Conservation (phyloP, 1,140 invertebrate genomes). For the Drosophila melanica region DNA sequence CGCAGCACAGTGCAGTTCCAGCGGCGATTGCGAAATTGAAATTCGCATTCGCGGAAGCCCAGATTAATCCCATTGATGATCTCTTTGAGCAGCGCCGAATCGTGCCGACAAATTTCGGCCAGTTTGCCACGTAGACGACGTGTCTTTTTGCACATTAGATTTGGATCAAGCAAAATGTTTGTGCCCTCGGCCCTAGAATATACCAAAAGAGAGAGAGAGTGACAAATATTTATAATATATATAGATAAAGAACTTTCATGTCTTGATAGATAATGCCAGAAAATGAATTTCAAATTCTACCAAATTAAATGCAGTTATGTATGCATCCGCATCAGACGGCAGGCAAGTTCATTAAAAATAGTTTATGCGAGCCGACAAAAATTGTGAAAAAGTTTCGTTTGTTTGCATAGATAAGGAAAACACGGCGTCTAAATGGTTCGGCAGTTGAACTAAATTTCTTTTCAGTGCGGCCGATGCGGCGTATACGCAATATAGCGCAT, state of each 20-base stretch:
- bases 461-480: slow-evolving; percentile 42
- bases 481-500: slow-evolving; percentile 67
- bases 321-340: slow-evolving; percentile 6
- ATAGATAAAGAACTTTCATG: too few species aligned
- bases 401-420: slow-evolving; percentile 54
- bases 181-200: slow-evolving; percentile 89
- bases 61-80: slow-evolving; percentile 90
- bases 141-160: slow-evolving; percentile 93
- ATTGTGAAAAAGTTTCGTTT: slow-evolving; percentile 40
- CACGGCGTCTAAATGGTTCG: slow-evolving; percentile 14
- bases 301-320: neutral
- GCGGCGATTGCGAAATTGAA: slow-evolving; percentile 91
- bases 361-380: slow-evolving; percentile 36
- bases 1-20: slow-evolving; percentile 94
- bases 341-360: slow-evolving; percentile 43
- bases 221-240: too few species aligned
- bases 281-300: neutral
- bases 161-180: slow-evolving; percentile 94
- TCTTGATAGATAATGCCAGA: neutral
- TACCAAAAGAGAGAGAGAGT: neutral
- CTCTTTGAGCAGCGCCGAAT: slow-evolving; percentile 89
- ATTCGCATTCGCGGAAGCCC: slow-evolving; percentile 92
- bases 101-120: slow-evolving; percentile 89
- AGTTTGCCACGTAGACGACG: slow-evolving; percentile 90
- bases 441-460: slow-evolving; percentile 63